Percentiles rank a stretch among this genome's conserved stretches.
phyloP scores from a whole-genome alignment of 2,888 invertebrate genomes.

The Polylopha cassiicola region DNA sequence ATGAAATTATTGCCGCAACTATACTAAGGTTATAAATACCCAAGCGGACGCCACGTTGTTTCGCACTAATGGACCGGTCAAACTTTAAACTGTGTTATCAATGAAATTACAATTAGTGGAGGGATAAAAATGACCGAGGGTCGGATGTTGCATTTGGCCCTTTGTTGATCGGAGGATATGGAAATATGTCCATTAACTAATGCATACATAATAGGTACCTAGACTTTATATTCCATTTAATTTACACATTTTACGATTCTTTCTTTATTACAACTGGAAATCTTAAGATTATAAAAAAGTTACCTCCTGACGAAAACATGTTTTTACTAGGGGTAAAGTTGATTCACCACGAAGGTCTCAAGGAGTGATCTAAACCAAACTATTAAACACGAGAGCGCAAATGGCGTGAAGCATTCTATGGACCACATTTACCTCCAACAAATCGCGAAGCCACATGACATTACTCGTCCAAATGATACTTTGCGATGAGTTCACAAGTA shows the following conservation, averaged over 20 bases:
- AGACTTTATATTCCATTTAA: too few species aligned
- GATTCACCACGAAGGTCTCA: too few species aligned
- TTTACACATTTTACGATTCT: too few species aligned
- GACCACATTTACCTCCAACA: too few species aligned
- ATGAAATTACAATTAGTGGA: conserved; percentile 75
- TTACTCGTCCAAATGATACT: conserved; percentile 47
- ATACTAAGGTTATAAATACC: conserved; percentile 76
- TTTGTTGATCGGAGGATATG: conserved; percentile 44
- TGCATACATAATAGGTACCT: too few species aligned
- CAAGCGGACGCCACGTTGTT: conserved; percentile 71
- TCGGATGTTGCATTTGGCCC: conserved; percentile 59
- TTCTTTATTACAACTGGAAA: too few species aligned
- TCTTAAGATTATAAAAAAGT: too few species aligned
- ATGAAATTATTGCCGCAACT: conserved; percentile 79
- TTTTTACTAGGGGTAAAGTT: too few species aligned
- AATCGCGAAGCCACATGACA: conserved; percentile 21
- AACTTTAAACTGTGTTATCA: conserved; percentile 77
- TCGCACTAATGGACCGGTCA: conserved; percentile 76
- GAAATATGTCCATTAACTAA: conserved; percentile 34
- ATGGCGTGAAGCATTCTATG: too few species aligned
- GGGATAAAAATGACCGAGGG: conserved; percentile 68
- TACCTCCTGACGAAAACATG: too few species aligned
- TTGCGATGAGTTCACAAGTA: conserved; percentile 51
- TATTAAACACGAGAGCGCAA: too few species aligned
- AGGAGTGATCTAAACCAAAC: too few species aligned